phyloP scores from a whole-genome alignment of 1,140 invertebrate genomes.

The Neoseiulus cucumeris region DNA sequence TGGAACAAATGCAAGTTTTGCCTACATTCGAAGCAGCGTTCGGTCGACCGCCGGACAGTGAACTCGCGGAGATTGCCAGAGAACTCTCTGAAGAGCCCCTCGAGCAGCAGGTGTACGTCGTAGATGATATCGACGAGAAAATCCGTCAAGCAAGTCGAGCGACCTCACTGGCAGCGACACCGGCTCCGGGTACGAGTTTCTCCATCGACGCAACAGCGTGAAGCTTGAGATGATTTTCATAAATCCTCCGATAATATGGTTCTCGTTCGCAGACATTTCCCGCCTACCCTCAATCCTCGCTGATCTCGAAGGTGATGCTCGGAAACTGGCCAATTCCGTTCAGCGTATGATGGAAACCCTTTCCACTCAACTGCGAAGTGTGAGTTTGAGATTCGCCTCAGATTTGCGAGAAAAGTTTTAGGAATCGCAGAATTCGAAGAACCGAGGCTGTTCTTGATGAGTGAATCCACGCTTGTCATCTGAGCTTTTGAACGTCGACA shows the following conservation, averaged over 20 bases:
- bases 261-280: neutral
- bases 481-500: too few species aligned
- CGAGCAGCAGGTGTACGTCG: neutral
- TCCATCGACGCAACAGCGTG: neutral
- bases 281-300: neutral
- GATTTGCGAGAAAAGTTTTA: too few species aligned
- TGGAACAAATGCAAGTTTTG: neutral
- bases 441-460: too few species aligned
- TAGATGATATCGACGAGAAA: neutral
- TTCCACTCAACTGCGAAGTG: neutral
- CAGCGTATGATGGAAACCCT: slow-evolving; percentile 9
- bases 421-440: too few species aligned
- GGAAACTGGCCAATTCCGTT: neutral
- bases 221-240: too few species aligned
- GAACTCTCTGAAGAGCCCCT: neutral
- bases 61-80: neutral
- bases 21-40: slow-evolving; percentile 8
- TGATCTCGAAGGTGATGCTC: neutral
- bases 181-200: neutral
- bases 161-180: neutral
- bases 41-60: neutral
- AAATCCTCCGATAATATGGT: too few species aligned
- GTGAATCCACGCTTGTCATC: too few species aligned
- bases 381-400: neutral
- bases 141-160: neutral